phyloP scores from a whole-genome alignment of 2,113 vertebrate species.

The Charadrius vociferus region DNA sequence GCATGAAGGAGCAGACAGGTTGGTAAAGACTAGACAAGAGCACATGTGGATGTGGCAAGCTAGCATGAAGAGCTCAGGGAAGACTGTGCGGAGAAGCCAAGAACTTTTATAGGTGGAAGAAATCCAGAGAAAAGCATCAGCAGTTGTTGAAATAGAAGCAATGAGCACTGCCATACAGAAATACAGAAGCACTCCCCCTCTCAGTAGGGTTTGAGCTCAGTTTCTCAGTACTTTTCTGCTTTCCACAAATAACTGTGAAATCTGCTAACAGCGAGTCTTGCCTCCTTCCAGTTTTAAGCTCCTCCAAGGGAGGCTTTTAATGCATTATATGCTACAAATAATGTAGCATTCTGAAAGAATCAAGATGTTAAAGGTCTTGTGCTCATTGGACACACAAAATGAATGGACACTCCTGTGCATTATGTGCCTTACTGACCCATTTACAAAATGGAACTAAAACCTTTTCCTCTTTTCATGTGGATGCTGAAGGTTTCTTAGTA shows the following conservation, averaged over 20 bases:
- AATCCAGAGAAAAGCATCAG: not conserved
- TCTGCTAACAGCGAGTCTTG: not conserved
- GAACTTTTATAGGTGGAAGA: not conserved
- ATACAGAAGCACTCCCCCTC: fast-evolving
- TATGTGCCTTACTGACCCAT: not conserved
- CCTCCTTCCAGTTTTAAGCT: not conserved
- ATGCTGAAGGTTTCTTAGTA: not conserved
- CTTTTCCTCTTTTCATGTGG: not conserved
- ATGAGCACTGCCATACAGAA: not conserved
- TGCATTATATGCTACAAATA: not conserved
- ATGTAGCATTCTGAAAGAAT: not conserved
- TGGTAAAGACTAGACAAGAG: not conserved
- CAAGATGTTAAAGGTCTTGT: not conserved
- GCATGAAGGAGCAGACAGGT: not conserved
- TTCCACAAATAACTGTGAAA: not conserved
- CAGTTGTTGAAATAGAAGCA: not conserved
- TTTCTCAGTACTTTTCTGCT: not conserved
- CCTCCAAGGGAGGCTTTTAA: not conserved
- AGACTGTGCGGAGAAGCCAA: not conserved
- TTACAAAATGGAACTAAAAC: not conserved
- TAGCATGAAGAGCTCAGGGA: not conserved
- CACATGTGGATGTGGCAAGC: not conserved
- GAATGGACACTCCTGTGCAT: not conserved
- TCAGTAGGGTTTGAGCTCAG: not conserved
- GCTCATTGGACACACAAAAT: not conserved